Percentiles rank a stretch among this genome's conserved stretches.
Conservation (phyloP, 2,888 invertebrate genomes). For the Folsomia manolachei region DNA sequence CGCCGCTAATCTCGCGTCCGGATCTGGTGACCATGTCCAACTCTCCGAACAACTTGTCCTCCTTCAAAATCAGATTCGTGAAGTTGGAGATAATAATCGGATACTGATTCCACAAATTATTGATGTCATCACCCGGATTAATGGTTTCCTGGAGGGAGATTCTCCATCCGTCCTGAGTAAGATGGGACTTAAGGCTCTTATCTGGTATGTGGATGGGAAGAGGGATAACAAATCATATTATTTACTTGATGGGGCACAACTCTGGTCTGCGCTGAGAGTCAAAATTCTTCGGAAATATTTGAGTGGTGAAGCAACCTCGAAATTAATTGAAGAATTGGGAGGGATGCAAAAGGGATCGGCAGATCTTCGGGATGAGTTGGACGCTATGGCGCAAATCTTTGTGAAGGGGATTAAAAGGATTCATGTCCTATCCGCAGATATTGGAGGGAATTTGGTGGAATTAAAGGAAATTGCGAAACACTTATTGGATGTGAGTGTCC, state of each 20-base stretch:
- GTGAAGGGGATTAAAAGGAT: background rate
- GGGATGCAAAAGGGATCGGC: no score
- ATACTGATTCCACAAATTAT: no score
- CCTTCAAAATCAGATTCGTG: no score
- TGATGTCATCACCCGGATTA: no score
- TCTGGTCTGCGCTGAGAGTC: conserved; percentile 19
- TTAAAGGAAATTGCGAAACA: background rate
- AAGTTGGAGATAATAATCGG: no score
- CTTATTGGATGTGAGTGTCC: background rate
- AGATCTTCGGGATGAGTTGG: conserved; percentile 1
- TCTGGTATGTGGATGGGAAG: conserved; percentile 23
- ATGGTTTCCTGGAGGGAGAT: no score
- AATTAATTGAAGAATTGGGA: background rate
- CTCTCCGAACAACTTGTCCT: no score
- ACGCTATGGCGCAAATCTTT: background rate
- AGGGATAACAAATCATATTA: conserved; percentile 33
- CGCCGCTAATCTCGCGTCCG: background rate
- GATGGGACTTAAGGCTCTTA: conserved; percentile 8
- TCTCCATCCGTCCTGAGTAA: no score
- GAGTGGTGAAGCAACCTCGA: background rate
- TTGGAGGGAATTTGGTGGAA: background rate
- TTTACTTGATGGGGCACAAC: conserved; percentile 24
- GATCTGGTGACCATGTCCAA: no score
- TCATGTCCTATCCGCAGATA: background rate
- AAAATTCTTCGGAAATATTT: no score